These are phyloP conservation scores for Tupaia tana DNA, from an alignment of 2,113 vertebrate genomes.

Conservation along the genomic window DNA sequence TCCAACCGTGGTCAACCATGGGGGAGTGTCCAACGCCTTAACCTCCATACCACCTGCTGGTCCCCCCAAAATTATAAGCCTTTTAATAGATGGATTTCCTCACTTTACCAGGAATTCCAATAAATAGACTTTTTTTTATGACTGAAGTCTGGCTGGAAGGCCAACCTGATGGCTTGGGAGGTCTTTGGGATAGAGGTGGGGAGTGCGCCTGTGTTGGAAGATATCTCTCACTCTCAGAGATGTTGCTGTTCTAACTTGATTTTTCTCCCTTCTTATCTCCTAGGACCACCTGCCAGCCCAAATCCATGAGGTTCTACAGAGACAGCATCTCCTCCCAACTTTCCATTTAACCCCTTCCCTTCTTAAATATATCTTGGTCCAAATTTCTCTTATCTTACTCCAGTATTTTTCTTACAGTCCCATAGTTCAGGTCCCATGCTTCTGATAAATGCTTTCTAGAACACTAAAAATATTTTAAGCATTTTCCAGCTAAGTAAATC, in stretches of 20 bases:
- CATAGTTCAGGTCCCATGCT: background rate
- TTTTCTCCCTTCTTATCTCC: background rate
- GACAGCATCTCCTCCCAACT: background rate
- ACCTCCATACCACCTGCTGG: too few species aligned
- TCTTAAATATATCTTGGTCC: background rate
- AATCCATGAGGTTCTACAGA: background rate
- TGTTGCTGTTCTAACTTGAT: background rate
- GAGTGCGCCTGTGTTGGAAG: background rate
- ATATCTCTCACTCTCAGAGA: background rate
- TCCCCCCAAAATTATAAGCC: background rate
- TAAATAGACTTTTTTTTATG: background rate
- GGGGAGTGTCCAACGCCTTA: too few species aligned
- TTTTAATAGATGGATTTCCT: background rate
- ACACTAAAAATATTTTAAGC: background rate
- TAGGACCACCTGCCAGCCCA: background rate
- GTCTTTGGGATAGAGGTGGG: fast-evolving
- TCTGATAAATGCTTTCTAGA: background rate
- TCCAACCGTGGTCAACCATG: too few species aligned
- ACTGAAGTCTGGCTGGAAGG: background rate
- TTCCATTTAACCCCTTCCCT: background rate
- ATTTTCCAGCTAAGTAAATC: background rate
- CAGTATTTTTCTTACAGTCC: background rate
- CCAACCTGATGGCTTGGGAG: background rate
- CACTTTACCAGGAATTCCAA: background rate
- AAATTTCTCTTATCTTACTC: background rate